A percentile compares a stretch with the other conserved stretches of the same genome.
Conservation (phyloP, 2,113 vertebrate genomes). For the chimpanzee (Pan troglodytes) region DNA sequence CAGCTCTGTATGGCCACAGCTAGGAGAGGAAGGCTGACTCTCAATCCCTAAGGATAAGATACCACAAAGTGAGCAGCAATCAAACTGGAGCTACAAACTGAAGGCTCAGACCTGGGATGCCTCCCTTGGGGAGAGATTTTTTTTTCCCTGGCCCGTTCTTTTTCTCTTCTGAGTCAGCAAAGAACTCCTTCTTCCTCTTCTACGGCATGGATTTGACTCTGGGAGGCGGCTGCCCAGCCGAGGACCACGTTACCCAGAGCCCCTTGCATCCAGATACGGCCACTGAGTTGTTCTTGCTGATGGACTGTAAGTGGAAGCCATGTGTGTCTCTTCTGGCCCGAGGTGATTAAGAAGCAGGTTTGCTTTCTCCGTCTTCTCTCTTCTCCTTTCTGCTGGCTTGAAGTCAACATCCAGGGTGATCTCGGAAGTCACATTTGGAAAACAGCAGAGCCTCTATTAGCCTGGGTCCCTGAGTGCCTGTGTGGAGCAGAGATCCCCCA, state of each 20-base stretch:
- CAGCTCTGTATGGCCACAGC: accelerated
- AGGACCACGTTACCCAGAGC: neutral
- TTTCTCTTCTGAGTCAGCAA: neutral
- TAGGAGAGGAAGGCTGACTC: neutral
- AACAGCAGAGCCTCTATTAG: neutral
- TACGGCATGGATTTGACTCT: accelerated
- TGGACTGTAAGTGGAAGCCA: neutral
- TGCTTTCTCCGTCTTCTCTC: neutral
- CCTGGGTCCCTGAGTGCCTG: neutral
- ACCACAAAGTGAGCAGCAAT: accelerated
- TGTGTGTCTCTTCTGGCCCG: accelerated
- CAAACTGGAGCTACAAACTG: too few relatives aligned
- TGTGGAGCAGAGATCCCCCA: neutral
- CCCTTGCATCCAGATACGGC: neutral
- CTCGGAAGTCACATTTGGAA: neutral
- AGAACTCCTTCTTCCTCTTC: neutral
- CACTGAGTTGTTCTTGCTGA: neutral
- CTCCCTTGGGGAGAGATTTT: accelerated
- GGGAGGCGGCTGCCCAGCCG: neutral
- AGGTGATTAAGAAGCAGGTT: neutral
- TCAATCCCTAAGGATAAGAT: too few relatives aligned
- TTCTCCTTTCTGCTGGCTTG: neutral
- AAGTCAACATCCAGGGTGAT: neutral
- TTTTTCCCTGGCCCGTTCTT: neutral
- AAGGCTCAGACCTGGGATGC: neutral